These are phyloP conservation scores for Serrognathus titanus DNA, from an alignment of 2,888 invertebrate species.

Conservation along the genomic window DNA sequence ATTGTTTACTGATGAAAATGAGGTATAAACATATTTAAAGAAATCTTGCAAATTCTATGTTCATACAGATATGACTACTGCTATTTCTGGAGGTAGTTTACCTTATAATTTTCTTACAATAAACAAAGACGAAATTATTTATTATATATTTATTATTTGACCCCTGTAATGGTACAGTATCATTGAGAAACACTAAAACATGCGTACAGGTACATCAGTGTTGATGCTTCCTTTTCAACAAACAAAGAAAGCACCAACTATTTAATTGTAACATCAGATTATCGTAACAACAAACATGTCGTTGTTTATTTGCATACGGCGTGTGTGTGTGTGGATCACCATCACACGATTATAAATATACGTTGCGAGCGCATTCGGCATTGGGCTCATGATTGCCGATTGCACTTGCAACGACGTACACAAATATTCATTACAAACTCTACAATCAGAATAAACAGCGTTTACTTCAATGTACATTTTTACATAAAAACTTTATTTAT, in stretches of 20 bases:
- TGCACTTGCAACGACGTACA: background rate
- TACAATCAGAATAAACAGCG: background rate
- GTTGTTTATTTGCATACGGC: background rate
- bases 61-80: no score
- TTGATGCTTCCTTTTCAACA: background rate
- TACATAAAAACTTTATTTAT: background rate
- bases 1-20: no score
- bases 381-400: slow-evolving; percentile 8
- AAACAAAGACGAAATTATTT: no score
- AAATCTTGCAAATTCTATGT: no score
- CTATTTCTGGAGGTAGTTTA: no score
- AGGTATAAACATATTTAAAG: no score
- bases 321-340: background rate
- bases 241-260: background rate
- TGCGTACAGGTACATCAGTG: background rate
- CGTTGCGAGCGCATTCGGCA: slow-evolving; percentile 6
- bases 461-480: background rate
- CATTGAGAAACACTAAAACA: background rate
- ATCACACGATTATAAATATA: background rate
- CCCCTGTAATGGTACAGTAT: background rate
- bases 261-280: background rate
- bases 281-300: background rate
- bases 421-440: no score
- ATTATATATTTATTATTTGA: background rate
- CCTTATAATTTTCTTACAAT: no score